A percentile compares a stretch with the other conserved stretches of the same genome.
These are phyloP conservation scores for Tinamus guttatus DNA, from an alignment of 2,113 vertebrate species.

Conservation along the genomic window DNA sequence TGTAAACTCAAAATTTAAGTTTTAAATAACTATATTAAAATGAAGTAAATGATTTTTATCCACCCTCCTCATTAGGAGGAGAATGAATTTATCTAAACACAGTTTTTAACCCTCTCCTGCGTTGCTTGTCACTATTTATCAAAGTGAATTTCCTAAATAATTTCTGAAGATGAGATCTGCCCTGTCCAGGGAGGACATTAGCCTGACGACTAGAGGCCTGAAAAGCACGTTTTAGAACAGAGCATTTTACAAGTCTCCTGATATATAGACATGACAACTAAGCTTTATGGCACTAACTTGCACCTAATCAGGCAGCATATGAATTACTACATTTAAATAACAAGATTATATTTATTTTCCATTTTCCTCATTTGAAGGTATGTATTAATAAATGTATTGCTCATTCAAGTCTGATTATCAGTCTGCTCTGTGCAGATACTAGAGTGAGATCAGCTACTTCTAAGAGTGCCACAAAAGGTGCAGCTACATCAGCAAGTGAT, in stretches of 20 bases:
- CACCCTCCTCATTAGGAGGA: conserved; percentile 65
- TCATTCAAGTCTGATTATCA: background rate
- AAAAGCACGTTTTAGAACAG: background rate
- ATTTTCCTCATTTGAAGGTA: background rate
- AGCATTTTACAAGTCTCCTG: background rate
- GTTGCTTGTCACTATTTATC: background rate
- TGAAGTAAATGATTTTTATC: conserved; percentile 76
- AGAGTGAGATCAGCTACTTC: accelerated
- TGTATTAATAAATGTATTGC: background rate
- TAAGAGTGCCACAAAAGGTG: background rate
- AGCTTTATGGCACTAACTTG: background rate
- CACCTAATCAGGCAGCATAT: background rate
- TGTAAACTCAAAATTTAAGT: conserved; percentile 81
- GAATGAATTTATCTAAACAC: conserved; percentile 45
- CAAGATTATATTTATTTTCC: background rate
- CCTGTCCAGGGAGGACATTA: background rate
- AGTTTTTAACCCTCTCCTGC: conserved; percentile 54
- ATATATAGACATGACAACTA: background rate
- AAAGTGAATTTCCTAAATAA: conserved; percentile 27
- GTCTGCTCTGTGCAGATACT: background rate
- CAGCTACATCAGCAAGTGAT: background rate
- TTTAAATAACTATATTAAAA: conserved; percentile 82
- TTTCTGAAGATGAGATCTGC: background rate
- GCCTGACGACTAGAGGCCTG: background rate
- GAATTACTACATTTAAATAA: background rate